Evolutionary conservation across 2,797 vertebrate species (phyloP).

Genomic region (Novumbra hubbsi): DNA sequence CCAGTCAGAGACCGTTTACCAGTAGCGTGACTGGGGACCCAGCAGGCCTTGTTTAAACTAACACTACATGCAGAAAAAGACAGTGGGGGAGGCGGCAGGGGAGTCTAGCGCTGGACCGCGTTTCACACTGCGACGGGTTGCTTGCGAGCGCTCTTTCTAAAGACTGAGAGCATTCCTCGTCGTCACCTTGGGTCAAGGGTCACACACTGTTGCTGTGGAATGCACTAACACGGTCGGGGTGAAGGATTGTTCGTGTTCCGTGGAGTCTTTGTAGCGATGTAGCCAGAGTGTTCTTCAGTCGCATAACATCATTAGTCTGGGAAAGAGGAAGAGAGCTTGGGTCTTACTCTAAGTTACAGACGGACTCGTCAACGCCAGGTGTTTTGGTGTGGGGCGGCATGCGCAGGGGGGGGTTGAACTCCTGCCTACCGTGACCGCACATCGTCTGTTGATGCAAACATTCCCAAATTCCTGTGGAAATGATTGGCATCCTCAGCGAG

Average conservation of each 20-base stretch:
- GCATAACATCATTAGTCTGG: not conserved
- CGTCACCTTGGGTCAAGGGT: not conserved
- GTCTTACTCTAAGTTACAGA: not conserved
- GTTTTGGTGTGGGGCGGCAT: not conserved
- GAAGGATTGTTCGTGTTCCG: not conserved
- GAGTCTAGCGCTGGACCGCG: not conserved
- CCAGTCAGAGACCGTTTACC: not conserved
- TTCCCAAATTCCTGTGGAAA: too few relatives aligned
- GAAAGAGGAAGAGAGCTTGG: not conserved
- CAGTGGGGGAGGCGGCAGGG: not conserved
- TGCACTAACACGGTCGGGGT: not conserved
- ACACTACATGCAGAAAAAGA: not conserved
- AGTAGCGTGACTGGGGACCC: not conserved
- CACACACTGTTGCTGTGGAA: not conserved
- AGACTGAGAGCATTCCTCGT: not conserved
- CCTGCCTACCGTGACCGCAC: not conserved
- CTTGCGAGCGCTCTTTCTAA: not conserved
- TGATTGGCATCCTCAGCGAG: too few relatives aligned
- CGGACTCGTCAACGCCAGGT: not conserved
- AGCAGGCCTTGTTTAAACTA: not conserved
- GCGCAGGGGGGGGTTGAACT: not conserved
- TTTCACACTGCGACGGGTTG: not conserved
- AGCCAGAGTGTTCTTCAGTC: not conserved
- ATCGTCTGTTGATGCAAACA: too few relatives aligned
- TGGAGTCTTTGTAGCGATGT: not conserved